These are phyloP conservation scores for Trididemnum clinides DNA, from an alignment of 23 tunicate genomes.

Conservation along the genomic window DNA sequence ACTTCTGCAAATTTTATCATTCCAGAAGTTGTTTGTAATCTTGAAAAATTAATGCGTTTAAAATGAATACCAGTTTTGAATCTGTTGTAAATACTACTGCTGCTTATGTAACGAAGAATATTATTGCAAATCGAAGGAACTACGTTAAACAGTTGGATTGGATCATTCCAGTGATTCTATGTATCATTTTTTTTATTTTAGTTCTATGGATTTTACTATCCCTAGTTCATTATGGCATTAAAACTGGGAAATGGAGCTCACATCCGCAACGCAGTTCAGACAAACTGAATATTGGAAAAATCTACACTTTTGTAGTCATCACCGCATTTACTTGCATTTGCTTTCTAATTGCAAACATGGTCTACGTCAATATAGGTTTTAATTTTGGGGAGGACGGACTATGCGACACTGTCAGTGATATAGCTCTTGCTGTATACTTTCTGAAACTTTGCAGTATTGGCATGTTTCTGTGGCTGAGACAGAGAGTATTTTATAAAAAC, in stretches of 20 bases:
- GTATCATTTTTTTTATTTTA: background rate
- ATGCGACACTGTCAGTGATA: conserved; percentile 8
- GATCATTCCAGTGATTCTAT: background rate
- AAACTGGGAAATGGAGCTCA: background rate
- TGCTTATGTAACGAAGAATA: too few relatives aligned
- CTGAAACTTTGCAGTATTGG: background rate
- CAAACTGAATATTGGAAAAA: conserved; percentile 1
- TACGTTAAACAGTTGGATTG: background rate
- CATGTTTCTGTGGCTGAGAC: conserved; percentile 27
- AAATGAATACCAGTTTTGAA: too few relatives aligned
- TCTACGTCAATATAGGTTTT: background rate
- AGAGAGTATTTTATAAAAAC: conserved; percentile 34
- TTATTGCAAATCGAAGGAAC: too few relatives aligned
- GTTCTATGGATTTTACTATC: conserved; percentile 18
- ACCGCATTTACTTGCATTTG: background rate
- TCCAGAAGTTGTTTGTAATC: too few relatives aligned
- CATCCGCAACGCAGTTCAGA: background rate
- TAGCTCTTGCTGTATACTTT: background rate
- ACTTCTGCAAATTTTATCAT: too few relatives aligned
- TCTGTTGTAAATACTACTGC: too few relatives aligned
- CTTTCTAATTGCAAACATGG: background rate
- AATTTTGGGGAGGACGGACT: background rate
- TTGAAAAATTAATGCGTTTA: too few relatives aligned
- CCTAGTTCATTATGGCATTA: conserved; percentile 14
- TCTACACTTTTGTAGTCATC: background rate